Percentiles rank a stretch among this genome's conserved stretches.
These are phyloP conservation scores for Cyprinodon tularosa DNA, from an alignment of 2,113 vertebrate genomes.

Conservation along the genomic window DNA sequence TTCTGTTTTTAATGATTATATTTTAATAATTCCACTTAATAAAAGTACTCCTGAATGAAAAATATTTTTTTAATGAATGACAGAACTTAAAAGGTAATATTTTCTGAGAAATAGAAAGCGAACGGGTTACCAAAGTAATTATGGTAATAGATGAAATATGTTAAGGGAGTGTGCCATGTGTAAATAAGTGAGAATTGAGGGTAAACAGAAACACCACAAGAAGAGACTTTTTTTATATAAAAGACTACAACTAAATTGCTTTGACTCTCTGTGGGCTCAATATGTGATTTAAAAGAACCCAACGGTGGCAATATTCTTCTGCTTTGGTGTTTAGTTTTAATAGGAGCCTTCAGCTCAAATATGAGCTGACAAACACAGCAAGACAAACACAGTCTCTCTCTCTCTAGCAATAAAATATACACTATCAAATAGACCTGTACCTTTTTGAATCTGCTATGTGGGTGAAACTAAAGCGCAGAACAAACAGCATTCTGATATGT, in stretches of 20 bases:
- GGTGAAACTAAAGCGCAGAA: slow-evolving; percentile 91
- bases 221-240: slow-evolving; percentile 62
- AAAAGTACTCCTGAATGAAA: slow-evolving; percentile 14
- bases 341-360: slow-evolving; percentile 80
- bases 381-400: slow-evolving; percentile 83
- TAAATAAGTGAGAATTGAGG: slow-evolving; percentile 68
- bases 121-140: slow-evolving; percentile 59
- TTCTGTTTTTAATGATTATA: slow-evolving; percentile 1
- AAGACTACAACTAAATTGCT: slow-evolving; percentile 74
- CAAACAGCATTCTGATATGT: slow-evolving; percentile 90
- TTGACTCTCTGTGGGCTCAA: slow-evolving; percentile 68
- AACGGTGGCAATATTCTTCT: slow-evolving; percentile 79
- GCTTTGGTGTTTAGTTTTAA: slow-evolving; percentile 85
- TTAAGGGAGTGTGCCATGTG: slow-evolving; percentile 34
- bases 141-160: slow-evolving; percentile 59
- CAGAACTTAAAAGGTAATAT: slow-evolving; percentile 44
- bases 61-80: slow-evolving; percentile 45
- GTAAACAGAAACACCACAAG: slow-evolving; percentile 66
- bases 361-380: slow-evolving; percentile 80
- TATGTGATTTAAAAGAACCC: slow-evolving; percentile 75
- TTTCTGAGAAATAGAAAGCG: slow-evolving; percentile 44
- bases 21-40: slow-evolving; percentile 22
- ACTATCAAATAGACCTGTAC: slow-evolving; percentile 84
- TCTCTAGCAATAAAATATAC: slow-evolving; percentile 80
- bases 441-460: slow-evolving; percentile 88